Percentiles rank a stretch among this genome's conserved stretches.
phyloP scores from a whole-genome alignment of 2,113 vertebrate genomes.

The Tricholaema leucomelas region DNA sequence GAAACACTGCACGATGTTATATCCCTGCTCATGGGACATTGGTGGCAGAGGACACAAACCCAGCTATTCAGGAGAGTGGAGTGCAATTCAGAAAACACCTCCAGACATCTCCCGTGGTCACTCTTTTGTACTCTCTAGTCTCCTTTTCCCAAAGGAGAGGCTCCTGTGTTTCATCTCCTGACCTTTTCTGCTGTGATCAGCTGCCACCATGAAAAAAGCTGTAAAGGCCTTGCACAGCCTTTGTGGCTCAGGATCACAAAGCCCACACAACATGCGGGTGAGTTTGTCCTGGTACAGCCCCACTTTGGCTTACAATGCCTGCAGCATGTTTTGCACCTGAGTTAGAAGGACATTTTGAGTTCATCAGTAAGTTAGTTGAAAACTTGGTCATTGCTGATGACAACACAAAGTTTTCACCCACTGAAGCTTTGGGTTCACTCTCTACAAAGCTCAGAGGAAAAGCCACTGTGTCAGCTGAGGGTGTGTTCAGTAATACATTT shows the following conservation, averaged over 20 bases:
- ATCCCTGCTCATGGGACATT: not conserved
- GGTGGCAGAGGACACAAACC: not conserved
- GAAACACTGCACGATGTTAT: not conserved
- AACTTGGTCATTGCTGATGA: not conserved
- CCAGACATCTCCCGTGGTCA: not conserved
- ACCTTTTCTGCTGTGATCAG: not conserved
- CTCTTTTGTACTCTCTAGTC: not conserved
- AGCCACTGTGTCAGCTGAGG: not conserved
- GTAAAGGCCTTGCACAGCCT: not conserved
- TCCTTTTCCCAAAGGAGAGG: not conserved
- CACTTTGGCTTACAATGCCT: accelerated
- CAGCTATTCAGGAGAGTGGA: not conserved
- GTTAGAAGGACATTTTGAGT: not conserved
- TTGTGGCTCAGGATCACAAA: not conserved
- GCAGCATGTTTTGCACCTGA: not conserved
- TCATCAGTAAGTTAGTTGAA: not conserved
- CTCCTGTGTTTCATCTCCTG: not conserved
- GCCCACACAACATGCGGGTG: accelerated
- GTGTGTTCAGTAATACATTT: not conserved
- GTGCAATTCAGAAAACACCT: not conserved
- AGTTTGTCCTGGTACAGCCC: not conserved
- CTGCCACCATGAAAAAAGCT: not conserved
- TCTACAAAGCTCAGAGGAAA: not conserved
- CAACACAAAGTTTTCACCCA: not conserved
- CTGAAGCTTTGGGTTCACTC: not conserved